Percentiles rank a stretch among this genome's conserved stretches.
phyloP scores from a whole-genome alignment of 2,113 vertebrate species.

The Otis tarda region DNA sequence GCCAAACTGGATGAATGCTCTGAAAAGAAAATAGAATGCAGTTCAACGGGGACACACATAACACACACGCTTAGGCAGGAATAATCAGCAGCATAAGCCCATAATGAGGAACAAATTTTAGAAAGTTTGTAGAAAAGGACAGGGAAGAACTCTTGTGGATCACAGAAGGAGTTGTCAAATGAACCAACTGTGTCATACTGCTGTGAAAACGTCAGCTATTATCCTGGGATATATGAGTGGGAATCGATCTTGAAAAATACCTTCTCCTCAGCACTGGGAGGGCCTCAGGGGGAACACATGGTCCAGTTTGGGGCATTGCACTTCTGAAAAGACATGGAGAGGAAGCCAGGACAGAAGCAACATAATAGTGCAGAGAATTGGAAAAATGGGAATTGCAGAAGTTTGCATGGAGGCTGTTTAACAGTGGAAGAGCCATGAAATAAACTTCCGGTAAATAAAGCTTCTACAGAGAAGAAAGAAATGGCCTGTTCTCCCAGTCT shows the following conservation, averaged over 20 bases:
- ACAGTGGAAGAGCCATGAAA: not conserved
- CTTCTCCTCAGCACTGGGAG: not conserved
- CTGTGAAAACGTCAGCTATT: constrained; percentile 5
- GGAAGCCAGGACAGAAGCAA: not conserved
- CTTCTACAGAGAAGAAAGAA: not conserved
- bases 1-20: not conserved
- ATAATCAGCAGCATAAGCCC: not conserved
- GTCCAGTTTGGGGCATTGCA: not conserved
- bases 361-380: not conserved
- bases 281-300: not conserved
- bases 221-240: not conserved
- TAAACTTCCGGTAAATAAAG: not conserved
- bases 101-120: not conserved
- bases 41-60: not conserved
- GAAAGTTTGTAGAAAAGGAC: not conserved
- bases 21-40: not conserved
- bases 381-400: not conserved
- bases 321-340: not conserved
- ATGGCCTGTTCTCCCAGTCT: not conserved
- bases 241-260: not conserved
- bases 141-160: not conserved
- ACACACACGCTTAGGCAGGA: not conserved
- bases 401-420: not conserved
- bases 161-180: not conserved
- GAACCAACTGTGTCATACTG: not conserved